Evolutionary conservation across 2,113 vertebrate genomes (phyloP).

Genomic region (Ascaphus truei): DNA sequence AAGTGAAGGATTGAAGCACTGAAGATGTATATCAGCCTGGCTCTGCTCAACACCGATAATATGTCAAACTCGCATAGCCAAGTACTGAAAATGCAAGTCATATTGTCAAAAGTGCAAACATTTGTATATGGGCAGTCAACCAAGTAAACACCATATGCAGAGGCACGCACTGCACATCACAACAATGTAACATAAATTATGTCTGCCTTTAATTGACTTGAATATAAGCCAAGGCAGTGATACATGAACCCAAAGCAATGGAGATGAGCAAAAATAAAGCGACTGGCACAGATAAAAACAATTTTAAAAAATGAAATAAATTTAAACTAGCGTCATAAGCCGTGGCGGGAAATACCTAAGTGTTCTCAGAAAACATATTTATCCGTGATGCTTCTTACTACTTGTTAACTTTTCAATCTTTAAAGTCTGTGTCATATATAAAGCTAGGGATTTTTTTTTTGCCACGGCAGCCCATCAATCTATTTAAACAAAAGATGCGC

Average conservation of each 20-base stretch:
- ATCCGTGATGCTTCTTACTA: not conserved
- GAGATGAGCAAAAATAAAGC: too few relatives aligned
- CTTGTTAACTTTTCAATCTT: not conserved
- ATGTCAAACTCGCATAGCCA: conserved; percentile 1
- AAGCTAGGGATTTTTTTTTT: too few relatives aligned
- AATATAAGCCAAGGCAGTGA: not conserved
- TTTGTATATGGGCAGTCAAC: not conserved
- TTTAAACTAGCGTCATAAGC: too few relatives aligned
- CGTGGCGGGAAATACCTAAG: not conserved
- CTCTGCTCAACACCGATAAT: not conserved
- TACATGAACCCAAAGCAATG: not conserved
- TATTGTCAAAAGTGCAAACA: not conserved
- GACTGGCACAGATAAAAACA: not conserved
- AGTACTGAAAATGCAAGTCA: too few relatives aligned
- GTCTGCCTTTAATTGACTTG: conserved; percentile 2
- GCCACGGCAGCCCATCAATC: too few relatives aligned
- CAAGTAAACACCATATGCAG: not conserved
- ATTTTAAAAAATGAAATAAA: not conserved
- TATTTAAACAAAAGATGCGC: too few relatives aligned
- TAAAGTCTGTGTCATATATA: too few relatives aligned
- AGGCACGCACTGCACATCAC: too few relatives aligned
- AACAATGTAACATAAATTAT: not conserved
- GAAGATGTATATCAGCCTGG: not conserved
- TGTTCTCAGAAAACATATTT: not conserved
- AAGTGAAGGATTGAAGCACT: not conserved